Conservation (phyloP, 2,113 vertebrate species). For the Salvelinus alpinus region DNA sequence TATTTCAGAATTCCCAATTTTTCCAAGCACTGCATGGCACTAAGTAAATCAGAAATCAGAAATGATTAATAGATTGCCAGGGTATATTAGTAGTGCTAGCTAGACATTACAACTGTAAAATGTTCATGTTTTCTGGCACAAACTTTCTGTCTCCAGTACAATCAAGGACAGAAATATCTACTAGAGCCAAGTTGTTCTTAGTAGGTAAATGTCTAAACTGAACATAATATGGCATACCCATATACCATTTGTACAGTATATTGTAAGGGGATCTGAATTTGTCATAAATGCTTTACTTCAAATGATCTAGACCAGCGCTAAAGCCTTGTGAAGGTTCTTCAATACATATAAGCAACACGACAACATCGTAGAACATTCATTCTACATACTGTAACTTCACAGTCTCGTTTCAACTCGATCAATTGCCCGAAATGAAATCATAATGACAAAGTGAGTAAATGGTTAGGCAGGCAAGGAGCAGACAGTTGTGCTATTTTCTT, state of each 20-base stretch:
- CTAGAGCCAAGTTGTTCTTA: too few species aligned
- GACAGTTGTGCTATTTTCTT: conserved; percentile 74
- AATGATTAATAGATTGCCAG: not conserved
- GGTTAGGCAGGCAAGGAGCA: conserved; percentile 66
- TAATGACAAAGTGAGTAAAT: conserved; percentile 68
- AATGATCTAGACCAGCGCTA: too few species aligned
- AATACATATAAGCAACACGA: too few species aligned
- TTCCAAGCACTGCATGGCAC: conserved; percentile 1
- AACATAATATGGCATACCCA: too few species aligned
- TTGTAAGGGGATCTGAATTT: too few species aligned
- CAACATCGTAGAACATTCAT: too few species aligned
- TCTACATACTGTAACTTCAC: too few species aligned
- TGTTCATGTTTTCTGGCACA: not conserved
- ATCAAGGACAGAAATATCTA: not conserved
- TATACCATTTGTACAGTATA: too few species aligned
- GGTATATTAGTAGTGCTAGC: not conserved
- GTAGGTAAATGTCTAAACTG: too few species aligned
- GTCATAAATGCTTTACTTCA: too few species aligned
- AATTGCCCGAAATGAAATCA: conserved; percentile 62
- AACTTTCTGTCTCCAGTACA: not conserved
- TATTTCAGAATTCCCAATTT: not conserved
- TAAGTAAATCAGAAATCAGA: not conserved
- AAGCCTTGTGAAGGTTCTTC: too few species aligned
- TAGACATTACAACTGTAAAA: not conserved
- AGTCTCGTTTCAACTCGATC: conserved; percentile 18